Conservation (phyloP, 2,888 invertebrate genomes). For the Spodoptera littoralis region DNA sequence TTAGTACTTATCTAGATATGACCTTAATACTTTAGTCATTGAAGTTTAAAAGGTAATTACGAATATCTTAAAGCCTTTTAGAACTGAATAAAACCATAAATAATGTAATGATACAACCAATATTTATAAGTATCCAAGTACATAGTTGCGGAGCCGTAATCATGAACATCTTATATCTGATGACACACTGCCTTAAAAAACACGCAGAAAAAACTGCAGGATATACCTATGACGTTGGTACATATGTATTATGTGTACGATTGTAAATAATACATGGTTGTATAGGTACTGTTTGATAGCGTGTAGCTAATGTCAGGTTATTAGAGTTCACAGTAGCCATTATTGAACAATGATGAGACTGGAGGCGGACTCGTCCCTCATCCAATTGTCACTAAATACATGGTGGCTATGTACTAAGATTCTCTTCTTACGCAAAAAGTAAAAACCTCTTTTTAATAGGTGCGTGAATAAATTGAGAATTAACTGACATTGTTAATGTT, state of each 20-base stretch:
- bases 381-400: constrained; percentile 52
- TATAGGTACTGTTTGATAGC: constrained; percentile 48
- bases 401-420: constrained; percentile 25
- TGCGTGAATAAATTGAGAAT: constrained; percentile 40
- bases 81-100: too few relatives aligned
- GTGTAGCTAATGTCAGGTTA: constrained; percentile 57
- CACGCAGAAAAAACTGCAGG: constrained; percentile 31
- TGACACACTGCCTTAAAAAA: constrained; percentile 44
- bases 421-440: constrained; percentile 14
- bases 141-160: constrained; percentile 1
- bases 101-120: too few relatives aligned
- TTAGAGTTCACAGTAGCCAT: constrained; percentile 52
- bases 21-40: neutral
- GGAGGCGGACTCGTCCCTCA: constrained; percentile 56
- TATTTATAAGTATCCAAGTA: too few relatives aligned
- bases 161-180: constrained; percentile 19
- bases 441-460: constrained; percentile 27
- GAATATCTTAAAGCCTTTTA: neutral
- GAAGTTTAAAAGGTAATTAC: neutral
- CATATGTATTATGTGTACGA: constrained; percentile 16
- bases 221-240: constrained; percentile 11
- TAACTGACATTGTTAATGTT: constrained; percentile 44
- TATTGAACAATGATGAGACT: constrained; percentile 58
- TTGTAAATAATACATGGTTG: constrained; percentile 34
- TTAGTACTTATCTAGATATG: neutral